Evolutionary conservation across 2,888 invertebrate species (phyloP), one percentile per base, ranked within the genome.

Genomic region (Trissolcus japonicus): DNA sequence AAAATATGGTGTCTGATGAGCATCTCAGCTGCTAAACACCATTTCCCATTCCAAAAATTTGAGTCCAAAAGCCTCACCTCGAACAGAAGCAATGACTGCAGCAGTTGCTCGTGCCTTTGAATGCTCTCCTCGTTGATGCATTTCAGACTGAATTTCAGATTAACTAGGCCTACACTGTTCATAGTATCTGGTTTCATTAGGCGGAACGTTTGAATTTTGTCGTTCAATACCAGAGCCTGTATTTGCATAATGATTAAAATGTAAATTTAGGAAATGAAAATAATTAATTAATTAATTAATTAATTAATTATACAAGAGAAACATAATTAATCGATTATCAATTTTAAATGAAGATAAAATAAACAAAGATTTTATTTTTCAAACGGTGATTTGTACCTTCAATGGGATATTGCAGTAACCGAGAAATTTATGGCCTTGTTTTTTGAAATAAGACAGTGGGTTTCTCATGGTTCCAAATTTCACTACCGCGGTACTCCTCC

Each of bases 381-480:
- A 46, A 46, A 9, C 9, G 46, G 46, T 25, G 4, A 25, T 16
- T 46, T 16, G 2, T 61, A 69, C 69, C 9, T 55, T 56, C 17
- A 72, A 6, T 9, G 43, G 46, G 46, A 72, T 60, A 35, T 40
- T 72, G 55, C 72, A 72, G 46, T 54, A 21, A 2, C 72, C 65
- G 6, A 72, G 0, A 9, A 65, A 40, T 40, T 72, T 65, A 16
- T 59, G 46, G 6, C 72, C 72, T 0, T 6, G 46, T 43, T 60
- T 57, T 35, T 59, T 72, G 6, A 60, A 48, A 21, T 35, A 48
- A 41, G 0, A 40, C 6, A 48, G 41, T 2, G 65, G n/a, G 41
- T 60, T 65, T 0, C 9, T 16, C 0, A 35, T 35, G 35, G 35
- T 35, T 11, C 35, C 35, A 35, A 9, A 35, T 35, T 7, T 35